Evolutionary conservation across 2,113 vertebrate species (phyloP).

Genomic region (Vulpes vulpes): DNA sequence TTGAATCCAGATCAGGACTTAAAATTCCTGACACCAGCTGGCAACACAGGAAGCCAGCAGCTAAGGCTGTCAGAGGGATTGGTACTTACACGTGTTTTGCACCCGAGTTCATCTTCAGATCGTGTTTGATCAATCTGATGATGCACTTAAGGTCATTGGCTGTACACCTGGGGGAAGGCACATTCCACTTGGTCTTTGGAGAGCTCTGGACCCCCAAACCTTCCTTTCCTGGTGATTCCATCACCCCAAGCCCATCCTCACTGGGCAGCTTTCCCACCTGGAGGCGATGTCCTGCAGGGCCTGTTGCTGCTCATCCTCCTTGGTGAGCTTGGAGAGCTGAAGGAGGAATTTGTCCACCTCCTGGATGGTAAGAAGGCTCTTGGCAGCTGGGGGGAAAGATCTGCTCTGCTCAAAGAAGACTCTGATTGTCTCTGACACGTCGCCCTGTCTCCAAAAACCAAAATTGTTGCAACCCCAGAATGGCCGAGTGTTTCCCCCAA

Average conservation of each 20-base stretch:
- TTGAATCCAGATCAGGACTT: neutral
- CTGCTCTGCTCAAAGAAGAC: conserved; percentile 97
- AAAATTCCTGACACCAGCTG: neutral
- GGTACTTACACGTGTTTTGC: conserved; percentile 97
- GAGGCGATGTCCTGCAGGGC: conserved; percentile 93
- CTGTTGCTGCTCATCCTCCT: conserved; percentile 97
- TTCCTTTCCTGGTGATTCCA: neutral
- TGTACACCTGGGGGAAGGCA: conserved; percentile 90
- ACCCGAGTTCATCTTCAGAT: conserved; percentile 98
- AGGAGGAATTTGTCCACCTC: conserved; percentile 95
- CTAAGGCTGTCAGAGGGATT: neutral
- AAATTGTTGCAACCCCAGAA: conserved; percentile 58
- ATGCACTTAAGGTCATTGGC: conserved; percentile 98
- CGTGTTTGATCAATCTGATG: conserved; percentile 97
- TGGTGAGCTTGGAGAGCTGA: conserved; percentile 95
- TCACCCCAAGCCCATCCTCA: neutral
- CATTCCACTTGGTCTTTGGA: conserved; percentile 1
- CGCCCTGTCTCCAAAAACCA: conserved; percentile 91
- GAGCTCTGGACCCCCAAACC: neutral
- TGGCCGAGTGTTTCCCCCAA: neutral
- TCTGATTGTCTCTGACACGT: conserved; percentile 96
- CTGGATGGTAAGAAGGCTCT: conserved; percentile 97
- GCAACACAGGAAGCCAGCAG: neutral
- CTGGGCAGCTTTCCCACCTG: conserved; percentile 86
- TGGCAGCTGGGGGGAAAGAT: conserved; percentile 93